Evolutionary conservation across 2,113 vertebrate species (phyloP).

Genomic region (Oreochromis niloticus): DNA sequence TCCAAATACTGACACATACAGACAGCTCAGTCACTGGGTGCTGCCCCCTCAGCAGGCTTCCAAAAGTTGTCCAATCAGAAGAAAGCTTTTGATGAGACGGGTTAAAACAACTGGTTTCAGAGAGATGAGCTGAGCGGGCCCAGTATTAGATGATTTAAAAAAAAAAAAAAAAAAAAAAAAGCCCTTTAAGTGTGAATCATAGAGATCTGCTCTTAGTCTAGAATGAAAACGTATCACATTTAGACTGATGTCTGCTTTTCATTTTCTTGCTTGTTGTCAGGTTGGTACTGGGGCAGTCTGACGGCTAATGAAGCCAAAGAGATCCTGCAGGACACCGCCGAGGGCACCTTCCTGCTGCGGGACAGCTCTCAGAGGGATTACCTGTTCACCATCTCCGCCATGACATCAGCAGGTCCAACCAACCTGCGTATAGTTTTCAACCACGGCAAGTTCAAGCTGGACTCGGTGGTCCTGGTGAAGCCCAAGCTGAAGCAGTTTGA

Average conservation of each 20-base stretch:
- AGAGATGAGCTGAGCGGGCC: not conserved
- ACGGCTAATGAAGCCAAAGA: constrained; percentile 92
- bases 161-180: too few relatives aligned
- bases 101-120: not conserved
- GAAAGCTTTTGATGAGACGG: not conserved
- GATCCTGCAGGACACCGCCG: constrained; percentile 83
- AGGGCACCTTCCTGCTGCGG: constrained; percentile 92
- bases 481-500: constrained; percentile 92
- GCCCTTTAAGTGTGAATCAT: not conserved
- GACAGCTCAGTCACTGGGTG: not conserved
- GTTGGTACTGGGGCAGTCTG: constrained; percentile 96
- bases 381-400: constrained; percentile 92
- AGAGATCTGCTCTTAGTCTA: not conserved
- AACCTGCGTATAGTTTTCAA: constrained; percentile 92
- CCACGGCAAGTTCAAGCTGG: constrained; percentile 93
- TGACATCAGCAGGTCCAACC: constrained; percentile 92
- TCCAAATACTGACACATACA: not conserved
- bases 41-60: not conserved
- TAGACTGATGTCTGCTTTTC: not conserved
- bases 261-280: constrained; percentile 56
- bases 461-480: constrained; percentile 90
- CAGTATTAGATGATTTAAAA: not conserved
- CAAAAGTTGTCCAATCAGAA: not conserved
- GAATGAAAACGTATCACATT: not conserved
- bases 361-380: constrained; percentile 93